Evolutionary conservation across 2,797 vertebrate genomes (phyloP).

Genomic region (Allobates femoralis): DNA sequence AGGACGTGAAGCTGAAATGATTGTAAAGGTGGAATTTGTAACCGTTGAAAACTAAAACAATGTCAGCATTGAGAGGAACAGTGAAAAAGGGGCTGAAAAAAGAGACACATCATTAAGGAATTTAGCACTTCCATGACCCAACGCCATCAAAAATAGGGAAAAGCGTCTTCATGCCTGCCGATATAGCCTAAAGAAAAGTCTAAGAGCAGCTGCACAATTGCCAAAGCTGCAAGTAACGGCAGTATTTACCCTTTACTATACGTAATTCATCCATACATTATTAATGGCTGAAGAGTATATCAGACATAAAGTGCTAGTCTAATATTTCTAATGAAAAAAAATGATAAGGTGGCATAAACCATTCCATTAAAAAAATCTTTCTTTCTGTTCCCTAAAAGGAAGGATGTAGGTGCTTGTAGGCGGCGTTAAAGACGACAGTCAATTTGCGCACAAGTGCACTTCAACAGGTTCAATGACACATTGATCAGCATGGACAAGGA

Average conservation of each 20-base stretch:
- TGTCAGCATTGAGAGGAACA: constrained; percentile 33
- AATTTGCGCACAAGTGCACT: too few species aligned
- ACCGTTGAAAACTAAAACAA: constrained; percentile 48
- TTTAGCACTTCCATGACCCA: constrained; percentile 8
- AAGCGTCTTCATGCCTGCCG: not conserved
- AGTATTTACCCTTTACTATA: not conserved
- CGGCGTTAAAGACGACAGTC: too few species aligned
- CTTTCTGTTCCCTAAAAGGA: too few species aligned
- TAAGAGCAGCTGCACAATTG: not conserved
- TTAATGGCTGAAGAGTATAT: too few species aligned
- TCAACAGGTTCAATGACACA: too few species aligned
- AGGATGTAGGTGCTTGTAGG: too few species aligned
- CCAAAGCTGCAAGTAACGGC: not conserved
- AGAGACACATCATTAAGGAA: constrained; percentile 25
- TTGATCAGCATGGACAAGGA: too few species aligned
- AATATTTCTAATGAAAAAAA: too few species aligned
- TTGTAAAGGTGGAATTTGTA: constrained; percentile 46
- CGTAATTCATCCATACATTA: not conserved
- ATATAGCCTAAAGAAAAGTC: not conserved
- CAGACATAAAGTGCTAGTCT: too few species aligned
- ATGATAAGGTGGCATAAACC: too few species aligned
- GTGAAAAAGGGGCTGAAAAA: not conserved
- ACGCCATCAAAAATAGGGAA: not conserved
- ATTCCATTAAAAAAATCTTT: too few species aligned
- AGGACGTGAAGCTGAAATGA: constrained; percentile 28